These are phyloP conservation scores for Cryptocheilus praepositus DNA, from an alignment of 2,888 invertebrate genomes.

Conservation along the genomic window DNA sequence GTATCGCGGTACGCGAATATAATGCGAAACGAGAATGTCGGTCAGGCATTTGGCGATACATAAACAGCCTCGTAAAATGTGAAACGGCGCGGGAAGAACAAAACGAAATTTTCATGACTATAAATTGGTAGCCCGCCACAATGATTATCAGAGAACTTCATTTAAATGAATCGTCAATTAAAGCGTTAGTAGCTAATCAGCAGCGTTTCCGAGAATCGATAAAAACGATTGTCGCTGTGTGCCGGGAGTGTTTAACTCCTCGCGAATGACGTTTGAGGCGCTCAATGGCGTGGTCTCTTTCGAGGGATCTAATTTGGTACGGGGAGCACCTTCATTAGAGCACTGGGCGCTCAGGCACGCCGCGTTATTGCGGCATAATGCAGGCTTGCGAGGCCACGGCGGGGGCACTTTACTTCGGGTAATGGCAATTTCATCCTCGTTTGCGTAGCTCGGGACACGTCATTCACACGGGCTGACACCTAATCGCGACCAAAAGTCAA, in stretches of 20 bases:
- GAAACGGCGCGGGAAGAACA: no score
- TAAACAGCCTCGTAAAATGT: no score
- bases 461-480: slow-evolving; percentile 46
- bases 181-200: no score
- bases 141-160: no score
- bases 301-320: slow-evolving; percentile 32
- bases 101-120: no score
- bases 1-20: no score
- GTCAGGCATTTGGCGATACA: no score
- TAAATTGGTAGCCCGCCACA: no score
- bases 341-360: slow-evolving; percentile 11
- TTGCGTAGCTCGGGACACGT: slow-evolving; percentile 44
- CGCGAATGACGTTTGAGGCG: not conserved
- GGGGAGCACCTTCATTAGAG: slow-evolving; percentile 27
- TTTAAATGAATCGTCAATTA: no score
- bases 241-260: not conserved
- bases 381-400: slow-evolving; percentile 17
- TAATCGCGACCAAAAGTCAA: slow-evolving; percentile 55
- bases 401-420: slow-evolving; percentile 23
- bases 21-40: no score
- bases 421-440: slow-evolving; percentile 49
- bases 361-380: slow-evolving; percentile 24
- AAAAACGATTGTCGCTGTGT: not conserved
- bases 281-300: slow-evolving; percentile 5
- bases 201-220: slow-evolving; percentile 1